A percentile compares a stretch with the other conserved stretches of the same genome.
phyloP scores from a whole-genome alignment of 1,140 invertebrate species.

The Ceratina calcarata region DNA sequence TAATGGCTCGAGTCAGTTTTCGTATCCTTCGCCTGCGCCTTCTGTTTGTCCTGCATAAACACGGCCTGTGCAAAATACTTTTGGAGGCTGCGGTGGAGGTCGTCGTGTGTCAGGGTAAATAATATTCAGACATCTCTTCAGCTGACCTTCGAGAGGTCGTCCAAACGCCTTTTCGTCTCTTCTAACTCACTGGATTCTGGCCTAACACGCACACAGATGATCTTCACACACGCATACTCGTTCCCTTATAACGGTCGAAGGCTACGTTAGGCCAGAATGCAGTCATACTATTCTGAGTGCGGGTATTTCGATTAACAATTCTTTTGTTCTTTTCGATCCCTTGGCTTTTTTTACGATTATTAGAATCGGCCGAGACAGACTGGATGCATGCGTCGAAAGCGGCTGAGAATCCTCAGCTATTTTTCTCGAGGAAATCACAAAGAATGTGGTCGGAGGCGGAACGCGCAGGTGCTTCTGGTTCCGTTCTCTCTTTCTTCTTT shows the following conservation, averaged over 20 bases:
- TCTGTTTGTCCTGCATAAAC: slow-evolving; percentile 71
- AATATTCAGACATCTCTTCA: slow-evolving; percentile 55
- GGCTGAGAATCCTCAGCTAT: slow-evolving; percentile 31
- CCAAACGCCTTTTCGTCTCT: slow-evolving; percentile 17
- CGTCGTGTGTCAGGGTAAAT: slow-evolving; percentile 70
- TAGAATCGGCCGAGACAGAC: background rate
- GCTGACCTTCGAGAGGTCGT: slow-evolving; percentile 45
- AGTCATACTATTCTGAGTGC: background rate
- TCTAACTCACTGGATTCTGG: too few relatives aligned
- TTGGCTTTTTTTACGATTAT: slow-evolving; percentile 22
- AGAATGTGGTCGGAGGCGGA: slow-evolving; percentile 47
- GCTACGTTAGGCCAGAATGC: too few relatives aligned
- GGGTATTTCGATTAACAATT: background rate
- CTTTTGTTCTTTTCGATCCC: background rate
- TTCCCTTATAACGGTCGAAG: too few relatives aligned
- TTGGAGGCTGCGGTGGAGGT: slow-evolving; percentile 74
- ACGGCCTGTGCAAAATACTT: slow-evolving; percentile 73
- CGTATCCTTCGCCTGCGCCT: slow-evolving; percentile 45
- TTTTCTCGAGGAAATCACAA: slow-evolving; percentile 46
- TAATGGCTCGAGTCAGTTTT: slow-evolving; percentile 48
- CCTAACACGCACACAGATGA: background rate
- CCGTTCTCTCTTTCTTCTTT: slow-evolving; percentile 23
- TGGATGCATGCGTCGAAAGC: slow-evolving; percentile 15
- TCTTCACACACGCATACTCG: too few relatives aligned
- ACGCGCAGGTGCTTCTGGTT: slow-evolving; percentile 43